phyloP scores from a whole-genome alignment of 2,888 invertebrate species.

The Tipula vernalis region DNA sequence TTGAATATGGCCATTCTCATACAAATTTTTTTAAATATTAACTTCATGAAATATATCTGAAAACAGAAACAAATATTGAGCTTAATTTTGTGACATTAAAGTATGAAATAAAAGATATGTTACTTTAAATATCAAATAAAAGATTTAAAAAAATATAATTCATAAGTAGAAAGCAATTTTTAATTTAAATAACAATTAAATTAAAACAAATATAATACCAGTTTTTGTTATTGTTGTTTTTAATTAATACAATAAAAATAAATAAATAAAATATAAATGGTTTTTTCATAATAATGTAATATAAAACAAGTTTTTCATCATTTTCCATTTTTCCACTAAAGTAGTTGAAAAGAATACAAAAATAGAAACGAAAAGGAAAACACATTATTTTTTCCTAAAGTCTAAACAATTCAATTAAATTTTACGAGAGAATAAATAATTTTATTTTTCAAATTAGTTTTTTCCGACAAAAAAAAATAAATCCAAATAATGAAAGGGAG shows the following conservation, averaged over 20 bases:
- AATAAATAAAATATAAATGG: background rate
- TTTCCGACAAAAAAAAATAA: background rate
- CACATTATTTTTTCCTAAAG: background rate
- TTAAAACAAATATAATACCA: background rate
- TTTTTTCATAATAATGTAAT: background rate
- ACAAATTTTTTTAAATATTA: too few relatives aligned
- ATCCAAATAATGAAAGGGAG: background rate
- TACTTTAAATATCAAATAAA: background rate
- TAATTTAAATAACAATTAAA: background rate
- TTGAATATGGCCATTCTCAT: too few relatives aligned
- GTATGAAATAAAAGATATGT: too few relatives aligned
- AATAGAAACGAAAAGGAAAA: background rate
- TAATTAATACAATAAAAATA: background rate
- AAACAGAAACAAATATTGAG: background rate
- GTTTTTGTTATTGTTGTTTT: background rate
- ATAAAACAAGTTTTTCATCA: background rate
- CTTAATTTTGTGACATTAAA: too few relatives aligned
- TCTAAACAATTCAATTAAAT: constrained; percentile 4
- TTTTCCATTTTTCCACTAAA: background rate
- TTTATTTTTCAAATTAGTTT: background rate
- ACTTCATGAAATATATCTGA: too few relatives aligned
- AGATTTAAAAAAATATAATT: background rate
- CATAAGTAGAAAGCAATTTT: background rate
- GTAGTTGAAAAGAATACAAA: background rate
- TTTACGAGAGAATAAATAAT: background rate